Percentiles rank a stretch among this genome's conserved stretches.
Conservation (phyloP, 2,113 vertebrate genomes). For the Sprattus sprattus region DNA sequence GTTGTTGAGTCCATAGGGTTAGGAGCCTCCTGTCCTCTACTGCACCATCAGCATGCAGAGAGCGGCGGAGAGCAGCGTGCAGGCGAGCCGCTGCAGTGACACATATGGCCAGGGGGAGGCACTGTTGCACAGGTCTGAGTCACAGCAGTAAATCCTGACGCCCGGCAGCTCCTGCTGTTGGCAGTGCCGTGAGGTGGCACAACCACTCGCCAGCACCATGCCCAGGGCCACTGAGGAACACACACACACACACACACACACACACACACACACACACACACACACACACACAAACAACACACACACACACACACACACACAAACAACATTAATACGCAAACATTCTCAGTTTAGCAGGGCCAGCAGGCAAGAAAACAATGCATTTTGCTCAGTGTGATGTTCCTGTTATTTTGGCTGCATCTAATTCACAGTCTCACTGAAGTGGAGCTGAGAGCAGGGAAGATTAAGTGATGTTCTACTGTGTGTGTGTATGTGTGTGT, state of each 20-base stretch:
- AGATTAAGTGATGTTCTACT: too few species aligned
- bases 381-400: too few species aligned
- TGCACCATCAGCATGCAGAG: conserved; percentile 17
- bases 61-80: not conserved
- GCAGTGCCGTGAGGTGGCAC: conserved; percentile 75
- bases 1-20: too few species aligned
- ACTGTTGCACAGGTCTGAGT: conserved; percentile 64
- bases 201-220: conserved; percentile 71
- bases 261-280: not conserved
- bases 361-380: too few species aligned
- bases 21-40: not conserved
- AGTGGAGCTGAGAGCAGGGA: too few species aligned
- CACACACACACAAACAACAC: not conserved
- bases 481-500: too few species aligned
- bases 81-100: conserved; percentile 18
- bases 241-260: not conserved
- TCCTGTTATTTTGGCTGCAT: too few species aligned
- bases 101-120: not conserved
- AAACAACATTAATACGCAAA: too few species aligned
- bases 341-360: too few species aligned
- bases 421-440: too few species aligned
- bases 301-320: too few species aligned
- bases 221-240: conserved; percentile 67
- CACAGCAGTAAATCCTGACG: conserved; percentile 74
- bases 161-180: conserved; percentile 75